These are phyloP conservation scores for Notechis scutatus DNA, from an alignment of 2,113 vertebrate genomes.

Conservation along the genomic window DNA sequence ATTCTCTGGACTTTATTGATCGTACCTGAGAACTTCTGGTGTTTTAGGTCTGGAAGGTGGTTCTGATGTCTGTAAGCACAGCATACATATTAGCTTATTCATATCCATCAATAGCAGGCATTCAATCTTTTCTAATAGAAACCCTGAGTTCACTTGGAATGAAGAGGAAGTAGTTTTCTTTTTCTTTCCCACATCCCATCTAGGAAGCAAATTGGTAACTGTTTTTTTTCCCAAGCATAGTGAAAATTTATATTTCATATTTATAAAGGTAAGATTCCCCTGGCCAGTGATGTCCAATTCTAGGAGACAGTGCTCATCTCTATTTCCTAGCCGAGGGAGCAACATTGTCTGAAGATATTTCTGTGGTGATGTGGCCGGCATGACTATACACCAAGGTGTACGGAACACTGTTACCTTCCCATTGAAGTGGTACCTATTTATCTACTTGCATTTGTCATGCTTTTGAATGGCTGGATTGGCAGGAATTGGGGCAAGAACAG, in stretches of 20 bases:
- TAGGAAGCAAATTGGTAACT: background rate
- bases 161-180: background rate
- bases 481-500: background rate
- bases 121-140: background rate
- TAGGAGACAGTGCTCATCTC: background rate
- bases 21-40: constrained; percentile 87
- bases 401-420: background rate
- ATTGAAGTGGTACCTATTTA: background rate
- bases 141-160: background rate
- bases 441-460: background rate
- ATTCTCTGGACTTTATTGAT: background rate
- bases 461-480: background rate
- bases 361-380: background rate
- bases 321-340: background rate
- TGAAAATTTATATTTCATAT: background rate
- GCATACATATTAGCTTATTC: background rate
- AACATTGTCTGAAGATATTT: background rate
- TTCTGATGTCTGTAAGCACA: constrained; percentile 55
- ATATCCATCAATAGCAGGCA: background rate
- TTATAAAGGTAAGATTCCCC: background rate
- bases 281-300: background rate
- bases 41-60: constrained; percentile 78
- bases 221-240: background rate
- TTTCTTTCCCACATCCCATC: background rate
- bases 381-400: background rate